Percentiles rank a stretch among this genome's conserved stretches.
Conservation (phyloP, 2,888 invertebrate genomes). For the Eupeodes latifasciatus region DNA sequence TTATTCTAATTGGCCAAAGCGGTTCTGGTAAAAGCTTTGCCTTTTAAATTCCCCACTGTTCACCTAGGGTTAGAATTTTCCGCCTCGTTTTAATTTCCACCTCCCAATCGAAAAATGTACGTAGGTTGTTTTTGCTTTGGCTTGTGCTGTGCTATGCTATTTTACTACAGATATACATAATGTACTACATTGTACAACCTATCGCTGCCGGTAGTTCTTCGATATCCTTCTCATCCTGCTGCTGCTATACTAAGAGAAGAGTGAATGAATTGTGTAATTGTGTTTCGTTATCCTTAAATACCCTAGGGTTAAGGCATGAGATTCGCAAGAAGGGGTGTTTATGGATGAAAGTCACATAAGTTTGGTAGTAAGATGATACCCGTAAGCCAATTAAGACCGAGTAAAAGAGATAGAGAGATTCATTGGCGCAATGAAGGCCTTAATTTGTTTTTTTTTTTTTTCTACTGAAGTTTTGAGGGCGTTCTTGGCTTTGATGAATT, state of each 20-base stretch:
- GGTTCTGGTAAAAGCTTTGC: too few relatives aligned
- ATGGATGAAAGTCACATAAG: constrained; percentile 68
- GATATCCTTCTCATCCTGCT: constrained; percentile 18
- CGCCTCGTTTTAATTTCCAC: constrained; percentile 70
- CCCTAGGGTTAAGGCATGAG: constrained; percentile 15
- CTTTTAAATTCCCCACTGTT: background rate
- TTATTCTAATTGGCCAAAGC: too few relatives aligned
- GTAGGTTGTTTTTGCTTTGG: background rate
- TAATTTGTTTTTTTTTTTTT: constrained; percentile 4
- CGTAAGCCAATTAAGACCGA: constrained; percentile 71
- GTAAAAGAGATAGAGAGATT: constrained; percentile 58
- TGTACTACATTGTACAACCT: background rate
- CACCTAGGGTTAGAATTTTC: constrained; percentile 51
- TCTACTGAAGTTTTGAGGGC: background rate
- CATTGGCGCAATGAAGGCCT: constrained; percentile 68
- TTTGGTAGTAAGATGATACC: constrained; percentile 66
- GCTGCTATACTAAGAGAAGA: background rate
- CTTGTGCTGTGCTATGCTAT: background rate
- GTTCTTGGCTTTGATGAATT: constrained; percentile 26
- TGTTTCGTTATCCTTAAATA: constrained; percentile 56
- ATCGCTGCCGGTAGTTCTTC: constrained; percentile 13
- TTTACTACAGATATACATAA: too few relatives aligned
- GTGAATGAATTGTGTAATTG: constrained; percentile 60
- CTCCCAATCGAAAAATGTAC: constrained; percentile 37
- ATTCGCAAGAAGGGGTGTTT: constrained; percentile 54